Evolutionary conservation across 2,797 vertebrate genomes (phyloP).

Genomic region (Podargus strigoides): DNA sequence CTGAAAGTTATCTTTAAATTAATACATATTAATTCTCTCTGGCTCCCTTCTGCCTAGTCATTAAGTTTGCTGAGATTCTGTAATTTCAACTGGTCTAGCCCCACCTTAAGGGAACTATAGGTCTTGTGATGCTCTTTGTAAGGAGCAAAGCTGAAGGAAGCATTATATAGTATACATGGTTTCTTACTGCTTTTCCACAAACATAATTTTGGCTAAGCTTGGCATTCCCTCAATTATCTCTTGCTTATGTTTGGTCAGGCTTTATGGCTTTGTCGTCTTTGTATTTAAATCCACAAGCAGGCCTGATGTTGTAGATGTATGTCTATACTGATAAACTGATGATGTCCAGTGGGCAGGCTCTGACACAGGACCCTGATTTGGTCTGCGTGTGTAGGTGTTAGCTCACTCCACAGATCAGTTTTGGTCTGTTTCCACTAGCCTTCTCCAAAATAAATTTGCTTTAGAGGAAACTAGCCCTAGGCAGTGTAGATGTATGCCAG

Average conservation of each 20-base stretch:
- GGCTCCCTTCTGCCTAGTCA: background rate
- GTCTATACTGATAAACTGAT: background rate
- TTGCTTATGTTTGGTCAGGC: background rate
- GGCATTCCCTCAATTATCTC: background rate
- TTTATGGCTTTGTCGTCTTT: background rate
- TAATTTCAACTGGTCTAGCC: background rate
- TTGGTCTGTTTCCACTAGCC: background rate
- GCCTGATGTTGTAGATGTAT: too few relatives aligned
- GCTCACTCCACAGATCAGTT: background rate
- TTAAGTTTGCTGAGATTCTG: background rate
- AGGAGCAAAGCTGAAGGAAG: background rate
- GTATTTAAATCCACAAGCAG: background rate
- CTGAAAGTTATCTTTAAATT: background rate
- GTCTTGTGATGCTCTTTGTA: background rate
- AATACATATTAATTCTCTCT: background rate
- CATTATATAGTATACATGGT: background rate
- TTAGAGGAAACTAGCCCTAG: background rate
- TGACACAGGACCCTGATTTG: background rate
- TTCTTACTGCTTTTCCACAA: background rate
- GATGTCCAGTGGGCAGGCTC: background rate
- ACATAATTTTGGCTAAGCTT: background rate
- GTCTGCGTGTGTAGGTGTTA: background rate
- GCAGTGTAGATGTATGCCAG: background rate
- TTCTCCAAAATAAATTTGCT: background rate
- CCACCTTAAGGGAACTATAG: accelerated